Conservation (phyloP, 2,888 invertebrate species). For the Trichopria drosophilae region DNA sequence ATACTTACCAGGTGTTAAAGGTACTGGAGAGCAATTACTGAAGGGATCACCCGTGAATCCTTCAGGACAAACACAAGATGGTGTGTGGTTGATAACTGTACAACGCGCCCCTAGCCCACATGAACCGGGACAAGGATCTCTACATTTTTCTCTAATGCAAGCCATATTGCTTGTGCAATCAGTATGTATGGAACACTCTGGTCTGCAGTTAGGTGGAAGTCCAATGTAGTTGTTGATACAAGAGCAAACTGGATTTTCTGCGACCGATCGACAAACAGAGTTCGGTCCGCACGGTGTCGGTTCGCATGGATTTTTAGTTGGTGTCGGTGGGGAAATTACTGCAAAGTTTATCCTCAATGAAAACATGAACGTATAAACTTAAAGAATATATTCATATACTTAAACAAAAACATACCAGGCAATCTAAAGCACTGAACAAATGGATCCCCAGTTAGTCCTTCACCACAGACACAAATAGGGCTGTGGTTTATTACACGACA, state of each 20-base stretch:
- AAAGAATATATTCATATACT: too few species aligned
- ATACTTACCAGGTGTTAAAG: constrained; percentile 63
- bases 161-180: constrained; percentile 76
- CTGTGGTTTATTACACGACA: constrained; percentile 62
- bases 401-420: constrained; percentile 36
- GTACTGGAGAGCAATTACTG: constrained; percentile 48
- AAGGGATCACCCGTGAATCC: constrained; percentile 70
- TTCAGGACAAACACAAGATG: constrained; percentile 68
- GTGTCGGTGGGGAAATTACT: constrained; percentile 49
- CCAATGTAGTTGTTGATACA: constrained; percentile 54
- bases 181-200: constrained; percentile 78
- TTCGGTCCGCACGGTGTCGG: constrained; percentile 72
- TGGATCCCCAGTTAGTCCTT: constrained; percentile 56
- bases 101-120: constrained; percentile 69
- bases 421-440: constrained; percentile 51
- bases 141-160: constrained; percentile 75
- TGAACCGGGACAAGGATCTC: constrained; percentile 76
- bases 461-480: constrained; percentile 60
- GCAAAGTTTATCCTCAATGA: neutral
- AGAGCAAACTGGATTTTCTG: constrained; percentile 52
- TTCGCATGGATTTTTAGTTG: constrained; percentile 45
- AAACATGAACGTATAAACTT: neutral
- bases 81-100: constrained; percentile 69
- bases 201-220: constrained; percentile 68
- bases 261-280: constrained; percentile 76